These are phyloP conservation scores for Gymnopithys bicolor DNA, from an alignment of 2,797 vertebrate genomes.

Conservation along the genomic window DNA sequence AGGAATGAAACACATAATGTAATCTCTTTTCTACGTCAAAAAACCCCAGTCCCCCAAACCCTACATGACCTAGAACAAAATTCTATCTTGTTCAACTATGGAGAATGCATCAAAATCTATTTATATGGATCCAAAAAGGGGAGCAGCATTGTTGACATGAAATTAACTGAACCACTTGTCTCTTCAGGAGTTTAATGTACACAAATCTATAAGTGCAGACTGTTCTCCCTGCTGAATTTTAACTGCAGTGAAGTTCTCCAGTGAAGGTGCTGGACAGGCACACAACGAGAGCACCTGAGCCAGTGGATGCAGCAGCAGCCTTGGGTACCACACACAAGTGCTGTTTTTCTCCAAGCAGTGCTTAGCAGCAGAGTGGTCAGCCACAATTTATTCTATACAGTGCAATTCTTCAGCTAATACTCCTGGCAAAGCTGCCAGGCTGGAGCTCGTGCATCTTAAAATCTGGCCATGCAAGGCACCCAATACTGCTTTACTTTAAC, in stretches of 20 bases:
- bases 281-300: neutral
- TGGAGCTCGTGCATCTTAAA: neutral
- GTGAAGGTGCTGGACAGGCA: neutral
- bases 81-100: accelerated
- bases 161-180: neutral
- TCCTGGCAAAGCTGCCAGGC: neutral
- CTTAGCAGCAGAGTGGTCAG: neutral
- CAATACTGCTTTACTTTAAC: neutral
- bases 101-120: neutral
- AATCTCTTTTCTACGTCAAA: neutral
- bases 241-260: neutral
- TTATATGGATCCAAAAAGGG: neutral
- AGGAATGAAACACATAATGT: neutral
- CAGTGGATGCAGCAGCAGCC: neutral
- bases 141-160: accelerated
- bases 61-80: neutral
- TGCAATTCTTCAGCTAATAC: neutral
- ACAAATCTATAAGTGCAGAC: neutral
- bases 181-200: neutral
- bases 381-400: neutral
- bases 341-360: neutral
- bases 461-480: neutral
- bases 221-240: neutral
- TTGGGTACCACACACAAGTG: neutral
- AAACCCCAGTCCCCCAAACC: accelerated